Conservation (phyloP, 1,140 invertebrate species). For the Caenorhabditis inopinata region DNA sequence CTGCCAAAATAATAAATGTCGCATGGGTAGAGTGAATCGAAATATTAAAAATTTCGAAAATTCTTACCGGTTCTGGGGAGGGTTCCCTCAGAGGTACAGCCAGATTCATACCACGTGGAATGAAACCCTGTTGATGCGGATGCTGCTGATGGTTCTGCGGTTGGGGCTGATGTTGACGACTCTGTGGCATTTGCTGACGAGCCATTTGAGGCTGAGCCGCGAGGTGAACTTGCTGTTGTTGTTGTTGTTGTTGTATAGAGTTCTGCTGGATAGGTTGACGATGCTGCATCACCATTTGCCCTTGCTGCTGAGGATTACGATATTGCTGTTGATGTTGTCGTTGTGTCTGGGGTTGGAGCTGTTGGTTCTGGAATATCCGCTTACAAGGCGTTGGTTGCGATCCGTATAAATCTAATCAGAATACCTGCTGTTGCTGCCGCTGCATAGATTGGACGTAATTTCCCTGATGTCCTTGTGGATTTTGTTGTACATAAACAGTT, state of each 20-base stretch:
- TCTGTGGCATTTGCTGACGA: not conserved
- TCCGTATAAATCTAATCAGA: too few species aligned
- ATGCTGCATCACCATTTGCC: not conserved
- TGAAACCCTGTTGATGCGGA: not conserved
- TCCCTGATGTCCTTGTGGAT: not conserved
- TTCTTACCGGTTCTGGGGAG: not conserved
- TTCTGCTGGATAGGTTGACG: not conserved
- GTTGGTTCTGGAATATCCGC: slow-evolving; percentile 1
- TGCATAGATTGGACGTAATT: too few species aligned
- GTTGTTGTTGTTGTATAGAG: not conserved
- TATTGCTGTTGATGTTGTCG: not conserved
- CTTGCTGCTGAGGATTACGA: not conserved
- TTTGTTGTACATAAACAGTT: not conserved
- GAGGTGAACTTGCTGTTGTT: not conserved
- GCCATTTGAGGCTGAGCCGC: not conserved
- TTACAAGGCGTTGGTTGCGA: too few species aligned
- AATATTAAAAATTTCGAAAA: not conserved
- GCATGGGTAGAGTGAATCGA: too few species aligned
- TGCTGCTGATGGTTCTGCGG: not conserved
- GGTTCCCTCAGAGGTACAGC: not conserved
- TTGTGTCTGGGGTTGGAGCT: not conserved
- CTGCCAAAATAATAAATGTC: not conserved
- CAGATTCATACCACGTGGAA: not conserved
- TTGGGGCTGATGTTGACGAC: not conserved
- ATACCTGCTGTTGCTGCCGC: not conserved